A percentile compares a stretch with the other conserved stretches of the same genome.
Conservation (phyloP, 2,888 invertebrate species). For the Troglohyphantes excavatus region DNA sequence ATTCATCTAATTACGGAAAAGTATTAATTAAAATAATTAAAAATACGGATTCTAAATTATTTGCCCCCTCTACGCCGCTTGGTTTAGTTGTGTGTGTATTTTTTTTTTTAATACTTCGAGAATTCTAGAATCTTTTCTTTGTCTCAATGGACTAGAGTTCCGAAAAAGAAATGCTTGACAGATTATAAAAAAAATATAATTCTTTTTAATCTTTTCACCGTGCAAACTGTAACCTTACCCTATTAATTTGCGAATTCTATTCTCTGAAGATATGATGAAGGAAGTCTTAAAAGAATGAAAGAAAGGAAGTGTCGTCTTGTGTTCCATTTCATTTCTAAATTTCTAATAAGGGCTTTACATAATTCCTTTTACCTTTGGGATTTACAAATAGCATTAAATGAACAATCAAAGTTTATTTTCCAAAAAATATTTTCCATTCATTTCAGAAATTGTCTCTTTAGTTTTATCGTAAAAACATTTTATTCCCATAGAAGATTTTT, state of each 20-base stretch:
- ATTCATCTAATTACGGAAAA: slow-evolving; percentile 68
- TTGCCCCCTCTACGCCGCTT: slow-evolving; percentile 19
- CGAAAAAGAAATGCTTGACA: slow-evolving; percentile 7
- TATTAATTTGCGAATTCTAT: slow-evolving; percentile 50
- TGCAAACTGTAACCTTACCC: slow-evolving; percentile 42
- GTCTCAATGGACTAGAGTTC: slow-evolving; percentile 30
- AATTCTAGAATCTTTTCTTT: slow-evolving; percentile 33
- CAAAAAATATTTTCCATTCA: too few species aligned
- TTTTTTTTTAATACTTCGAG: slow-evolving; percentile 26
- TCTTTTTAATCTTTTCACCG: slow-evolving; percentile 20
- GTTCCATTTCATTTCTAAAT: background rate
- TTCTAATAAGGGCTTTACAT: background rate
- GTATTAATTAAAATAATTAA: slow-evolving; percentile 74
- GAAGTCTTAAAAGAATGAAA: slow-evolving; percentile 9
- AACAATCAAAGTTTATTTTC: background rate
- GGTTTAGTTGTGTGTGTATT: background rate
- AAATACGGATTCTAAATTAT: slow-evolving; percentile 60
- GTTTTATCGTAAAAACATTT: too few species aligned
- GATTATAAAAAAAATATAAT: background rate
- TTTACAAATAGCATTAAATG: background rate
- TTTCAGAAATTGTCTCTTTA: too few species aligned
- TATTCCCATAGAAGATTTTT: too few species aligned
- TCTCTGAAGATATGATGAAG: slow-evolving; percentile 57
- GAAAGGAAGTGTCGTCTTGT: background rate
- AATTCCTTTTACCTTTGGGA: background rate